Evolutionary conservation across 2,113 vertebrate species (phyloP).

Genomic region (Prolemur simus): DNA sequence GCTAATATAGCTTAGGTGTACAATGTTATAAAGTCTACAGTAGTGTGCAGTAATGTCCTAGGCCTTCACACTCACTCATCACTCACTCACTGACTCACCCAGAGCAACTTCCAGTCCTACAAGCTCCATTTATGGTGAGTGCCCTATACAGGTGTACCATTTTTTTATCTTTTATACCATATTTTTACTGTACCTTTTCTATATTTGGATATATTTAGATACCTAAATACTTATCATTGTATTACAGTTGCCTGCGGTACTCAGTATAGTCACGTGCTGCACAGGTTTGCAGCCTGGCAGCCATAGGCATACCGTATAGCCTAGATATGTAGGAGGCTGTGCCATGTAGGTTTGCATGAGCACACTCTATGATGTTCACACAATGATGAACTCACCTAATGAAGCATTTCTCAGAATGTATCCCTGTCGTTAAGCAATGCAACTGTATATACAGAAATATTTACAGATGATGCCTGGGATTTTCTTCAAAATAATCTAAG

Average conservation of each 20-base stretch:
- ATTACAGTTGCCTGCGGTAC: background rate
- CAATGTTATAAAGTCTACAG: background rate
- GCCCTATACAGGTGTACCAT: background rate
- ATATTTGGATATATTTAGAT: background rate
- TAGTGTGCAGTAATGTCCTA: background rate
- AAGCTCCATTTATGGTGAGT: background rate
- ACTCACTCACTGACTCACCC: background rate
- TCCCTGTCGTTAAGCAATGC: background rate
- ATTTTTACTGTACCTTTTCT: background rate
- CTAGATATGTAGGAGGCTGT: background rate
- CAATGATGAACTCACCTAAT: background rate
- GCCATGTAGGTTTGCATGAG: background rate
- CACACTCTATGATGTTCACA: background rate
- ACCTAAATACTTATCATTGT: background rate
- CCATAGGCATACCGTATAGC: background rate
- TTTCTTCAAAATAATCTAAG: background rate
- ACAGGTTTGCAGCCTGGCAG: background rate
- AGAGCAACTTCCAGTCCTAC: background rate
- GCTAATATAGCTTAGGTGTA: background rate
- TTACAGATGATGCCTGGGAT: background rate
- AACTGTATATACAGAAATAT: background rate
- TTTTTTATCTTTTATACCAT: background rate
- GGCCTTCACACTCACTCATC: background rate
- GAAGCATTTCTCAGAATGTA: background rate
- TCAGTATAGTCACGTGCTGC: background rate